Base-by-base conservation (phyloP, 2,113 vertebrate genomes). In the Albula goreensis region DNA sequence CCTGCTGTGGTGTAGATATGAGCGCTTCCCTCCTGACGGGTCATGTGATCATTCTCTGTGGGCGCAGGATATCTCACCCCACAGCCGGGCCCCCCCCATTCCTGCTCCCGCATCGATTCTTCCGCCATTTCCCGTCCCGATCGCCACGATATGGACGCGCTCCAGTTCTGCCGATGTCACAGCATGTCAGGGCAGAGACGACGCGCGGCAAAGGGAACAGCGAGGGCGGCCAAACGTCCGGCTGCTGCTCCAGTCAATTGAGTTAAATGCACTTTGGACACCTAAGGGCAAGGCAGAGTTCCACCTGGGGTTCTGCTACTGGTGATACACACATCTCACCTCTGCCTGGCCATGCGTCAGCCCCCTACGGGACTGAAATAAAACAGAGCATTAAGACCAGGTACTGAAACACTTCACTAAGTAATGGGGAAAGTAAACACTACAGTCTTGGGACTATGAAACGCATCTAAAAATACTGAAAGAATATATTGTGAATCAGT, bases 1-100 rank as follows among this genome's bases (percentile, higher is more conserved):
- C 91, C 91, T 90, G 92, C 91, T 90, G 90, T 88, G 90, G 90
- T 87, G 90, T 90, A 94, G 94, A 94, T 93, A 93, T 83, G 90
- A 90, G 90, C 87, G 92, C 92, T 95, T 95, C 93, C 93, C 93
- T 41, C 89, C 22, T 84, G 89, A 88, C 88, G 88, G 77, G 87
- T 85, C 91, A 92, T 91, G 91, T 89, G 92, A 94, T 91, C 88
- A 31, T 90, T 91, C 88, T 90, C 89, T 79, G 89, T 89, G 93
- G 93, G 91, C 92, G 50, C 85, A 86, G 89, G 91, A 93, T 94
- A 94, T 95, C 94, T 93, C 93, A 86, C 91, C 81, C 85, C 66
- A 89, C 94, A 95, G 93, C 90, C 92, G 81, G 85, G 87, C 87
- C 49, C 85, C 90, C 88, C 92, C 31, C 31, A 41, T 94, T 95